Evolutionary conservation across 2,888 invertebrate genomes (phyloP).

Genomic region (Elmis aenea): DNA sequence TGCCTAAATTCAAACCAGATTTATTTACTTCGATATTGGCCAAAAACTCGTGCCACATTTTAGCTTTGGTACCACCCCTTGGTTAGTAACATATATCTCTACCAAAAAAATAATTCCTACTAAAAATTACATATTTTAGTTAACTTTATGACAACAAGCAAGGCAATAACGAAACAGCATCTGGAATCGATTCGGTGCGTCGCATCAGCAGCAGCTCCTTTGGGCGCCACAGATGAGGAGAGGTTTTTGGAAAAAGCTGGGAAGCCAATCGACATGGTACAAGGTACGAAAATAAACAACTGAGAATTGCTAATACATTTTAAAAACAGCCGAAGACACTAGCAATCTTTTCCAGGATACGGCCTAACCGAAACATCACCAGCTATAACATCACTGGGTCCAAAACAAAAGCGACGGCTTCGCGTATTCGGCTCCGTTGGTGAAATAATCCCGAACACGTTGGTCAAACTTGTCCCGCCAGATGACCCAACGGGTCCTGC

Average conservation of each 20-base stretch:
- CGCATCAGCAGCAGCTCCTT: slow-evolving; percentile 52
- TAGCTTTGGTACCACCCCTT: slow-evolving; percentile 53
- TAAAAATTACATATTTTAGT: slow-evolving; percentile 51
- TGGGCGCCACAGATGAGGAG: slow-evolving; percentile 35
- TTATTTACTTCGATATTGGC: slow-evolving; percentile 25
- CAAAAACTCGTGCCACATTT: slow-evolving; percentile 25
- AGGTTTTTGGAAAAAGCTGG: slow-evolving; percentile 31
- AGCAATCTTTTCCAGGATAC: slow-evolving; percentile 57
- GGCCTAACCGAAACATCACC: slow-evolving; percentile 70
- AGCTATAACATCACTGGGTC: slow-evolving; percentile 12
- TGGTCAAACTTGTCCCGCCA: slow-evolving; percentile 56
- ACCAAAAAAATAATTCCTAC: neutral
- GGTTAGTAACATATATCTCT: slow-evolving; percentile 33
- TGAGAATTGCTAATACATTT: no score
- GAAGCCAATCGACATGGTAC: slow-evolving; percentile 25
- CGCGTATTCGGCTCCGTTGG: slow-evolving; percentile 48
- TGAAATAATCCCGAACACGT: slow-evolving; percentile 55
- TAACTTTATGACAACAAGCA: slow-evolving; percentile 62
- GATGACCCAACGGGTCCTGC: slow-evolving; percentile 26
- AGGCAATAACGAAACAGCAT: slow-evolving; percentile 46
- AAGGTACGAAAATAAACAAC: no score
- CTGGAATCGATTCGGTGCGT: slow-evolving; percentile 45
- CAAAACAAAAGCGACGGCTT: slow-evolving; percentile 7
- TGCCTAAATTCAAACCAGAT: slow-evolving; percentile 37
- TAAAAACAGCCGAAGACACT: no score